These are phyloP conservation scores for Augochlora pura DNA, from an alignment of 1,140 invertebrate genomes.

Conservation along the genomic window DNA sequence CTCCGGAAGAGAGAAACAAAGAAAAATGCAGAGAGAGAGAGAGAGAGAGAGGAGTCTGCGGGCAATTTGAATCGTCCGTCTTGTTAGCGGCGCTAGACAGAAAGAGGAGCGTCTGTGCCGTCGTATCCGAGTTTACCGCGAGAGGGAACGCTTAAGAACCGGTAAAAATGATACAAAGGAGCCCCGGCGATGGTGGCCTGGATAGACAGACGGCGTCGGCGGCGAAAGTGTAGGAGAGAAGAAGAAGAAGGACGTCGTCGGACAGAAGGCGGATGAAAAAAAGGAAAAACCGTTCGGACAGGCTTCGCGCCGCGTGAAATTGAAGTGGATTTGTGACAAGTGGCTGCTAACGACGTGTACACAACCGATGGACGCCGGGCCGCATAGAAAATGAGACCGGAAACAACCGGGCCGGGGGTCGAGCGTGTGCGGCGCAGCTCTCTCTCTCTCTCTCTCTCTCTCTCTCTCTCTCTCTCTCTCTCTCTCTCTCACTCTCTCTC, in stretches of 20 bases:
- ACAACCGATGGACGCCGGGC: conserved; percentile 47
- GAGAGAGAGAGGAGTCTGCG: conserved; percentile 39
- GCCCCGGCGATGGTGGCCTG: background rate
- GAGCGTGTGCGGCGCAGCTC: conserved; percentile 1
- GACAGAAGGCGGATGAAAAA: background rate
- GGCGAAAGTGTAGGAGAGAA: too few relatives aligned
- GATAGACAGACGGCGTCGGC: too few relatives aligned
- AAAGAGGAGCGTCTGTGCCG: conserved; percentile 15
- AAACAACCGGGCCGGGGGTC: conserved; percentile 24
- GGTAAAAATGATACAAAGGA: conserved; percentile 21
- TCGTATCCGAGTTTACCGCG: conserved; percentile 3
- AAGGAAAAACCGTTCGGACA: background rate
- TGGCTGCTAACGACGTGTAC: conserved; percentile 71
- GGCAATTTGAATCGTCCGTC: conserved; percentile 67
- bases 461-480: background rate
- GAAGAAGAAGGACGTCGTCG: background rate
- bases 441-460: too few relatives aligned
- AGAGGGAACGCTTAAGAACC: conserved; percentile 19
- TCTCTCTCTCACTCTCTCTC: background rate
- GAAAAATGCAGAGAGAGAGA: too few relatives aligned
- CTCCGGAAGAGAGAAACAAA: too few relatives aligned
- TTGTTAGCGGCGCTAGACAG: conserved; percentile 66
- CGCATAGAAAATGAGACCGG: conserved; percentile 54
- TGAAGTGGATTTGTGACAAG: conserved; percentile 65
- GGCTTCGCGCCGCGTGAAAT: conserved; percentile 49